Evolutionary conservation across 2,888 invertebrate species (phyloP), one percentile per base, ranked within the genome.

Genomic region (Hydriomena furcata): DNA sequence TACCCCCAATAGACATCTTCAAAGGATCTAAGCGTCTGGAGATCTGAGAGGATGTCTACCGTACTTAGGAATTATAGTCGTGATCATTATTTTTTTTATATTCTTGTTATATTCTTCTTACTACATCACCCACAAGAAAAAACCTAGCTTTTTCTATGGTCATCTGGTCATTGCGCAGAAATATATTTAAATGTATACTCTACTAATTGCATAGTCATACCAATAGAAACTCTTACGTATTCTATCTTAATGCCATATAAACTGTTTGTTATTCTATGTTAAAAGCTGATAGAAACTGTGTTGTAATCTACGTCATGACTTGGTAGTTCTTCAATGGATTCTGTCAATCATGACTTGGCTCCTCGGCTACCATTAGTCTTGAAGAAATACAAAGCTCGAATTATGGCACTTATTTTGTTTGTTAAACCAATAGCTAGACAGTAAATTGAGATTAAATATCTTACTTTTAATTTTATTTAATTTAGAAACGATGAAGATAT

Each of bases 321-420:
- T 25, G n/a, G 53, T 52, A 42, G 31, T 35, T 43, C 36, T 35
- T 28, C 23, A 52, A 52, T 62, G 64, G 58, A 64, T 68, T 66
- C 65, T 31, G 55, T 59, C 55, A 58, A 65, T 58, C 66, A 53
- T 76, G 76, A 76, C 67, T 60, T 6, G 62, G 27, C 52, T 27
- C 7, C 13, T 31, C 6, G 4, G 3, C 6, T 36, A 44, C 52
- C 58, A 64, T 68, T 70, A 66, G 68, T 65, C 54, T 41, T 42
- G 52, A 52, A 56, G 55, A 55, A 58, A 41, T 47, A 47, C 24
- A 31, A 38, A 42, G 47, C 41, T 52, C 13, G 40, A 57, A 59
- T 61, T 61, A 56, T 47, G 55, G 37, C 52, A 44, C 48, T 11
- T n/a, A 24, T 5, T 23, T 7, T 27, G 27, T 27, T 37, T 37